Evolutionary conservation across 1,140 invertebrate genomes (phyloP).

Genomic region (Himalopsyche phryganea): DNA sequence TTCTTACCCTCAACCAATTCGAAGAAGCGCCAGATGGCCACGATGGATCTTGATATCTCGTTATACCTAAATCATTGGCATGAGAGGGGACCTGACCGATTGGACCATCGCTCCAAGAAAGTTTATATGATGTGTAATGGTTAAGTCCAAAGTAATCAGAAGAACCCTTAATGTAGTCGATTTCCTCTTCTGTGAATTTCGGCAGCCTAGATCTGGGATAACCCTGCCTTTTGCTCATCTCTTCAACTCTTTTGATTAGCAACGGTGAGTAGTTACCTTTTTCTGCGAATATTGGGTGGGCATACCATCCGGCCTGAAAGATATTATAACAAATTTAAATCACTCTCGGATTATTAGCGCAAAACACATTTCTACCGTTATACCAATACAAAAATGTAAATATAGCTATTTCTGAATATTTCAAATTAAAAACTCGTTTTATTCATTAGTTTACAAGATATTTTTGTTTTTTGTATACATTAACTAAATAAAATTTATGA

Average conservation of each 20-base stretch:
- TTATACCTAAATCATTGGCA: conserved; percentile 49
- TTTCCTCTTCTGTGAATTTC: conserved; percentile 60
- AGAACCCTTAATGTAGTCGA: conserved; percentile 51
- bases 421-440: too few relatives aligned
- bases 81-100: conserved; percentile 47
- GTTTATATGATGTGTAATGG: conserved; percentile 56
- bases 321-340: too few relatives aligned
- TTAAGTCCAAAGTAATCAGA: conserved; percentile 62
- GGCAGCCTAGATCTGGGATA: conserved; percentile 60
- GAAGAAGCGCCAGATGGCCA: conserved; percentile 52
- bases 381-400: too few relatives aligned
- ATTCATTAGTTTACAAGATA: too few relatives aligned
- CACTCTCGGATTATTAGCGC: too few relatives aligned
- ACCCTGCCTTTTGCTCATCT: conserved; percentile 59
- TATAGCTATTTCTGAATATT: too few relatives aligned
- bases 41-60: conserved; percentile 45
- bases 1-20: conserved; percentile 47
- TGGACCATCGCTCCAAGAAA: conserved; percentile 44
- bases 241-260: conserved; percentile 58
- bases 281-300: conserved; percentile 61
- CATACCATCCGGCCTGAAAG: conserved; percentile 61
- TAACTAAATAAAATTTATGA: too few relatives aligned
- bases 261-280: conserved; percentile 65
- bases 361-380: too few relatives aligned
- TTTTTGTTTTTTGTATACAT: too few relatives aligned